phyloP scores from a whole-genome alignment of 2,888 invertebrate genomes.

The Apamea anceps region DNA sequence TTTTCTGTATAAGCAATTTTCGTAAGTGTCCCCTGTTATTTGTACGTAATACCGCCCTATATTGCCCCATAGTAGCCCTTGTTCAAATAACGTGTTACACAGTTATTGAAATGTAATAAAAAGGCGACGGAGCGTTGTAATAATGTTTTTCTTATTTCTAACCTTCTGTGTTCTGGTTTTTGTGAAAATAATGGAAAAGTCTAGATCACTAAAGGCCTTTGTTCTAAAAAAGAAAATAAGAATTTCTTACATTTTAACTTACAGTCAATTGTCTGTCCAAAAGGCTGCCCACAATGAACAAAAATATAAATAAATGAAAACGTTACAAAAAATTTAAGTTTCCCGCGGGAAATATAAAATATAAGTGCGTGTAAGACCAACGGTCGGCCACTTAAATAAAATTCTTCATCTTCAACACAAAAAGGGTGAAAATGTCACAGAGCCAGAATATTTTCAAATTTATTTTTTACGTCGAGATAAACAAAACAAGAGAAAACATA shows the following conservation, averaged over 20 bases:
- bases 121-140: slow-evolving; percentile 69
- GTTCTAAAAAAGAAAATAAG: background rate
- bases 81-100: slow-evolving; percentile 79
- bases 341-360: slow-evolving; percentile 52
- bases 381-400: slow-evolving; percentile 42
- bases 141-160: slow-evolving; percentile 58
- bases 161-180: slow-evolving; percentile 1
- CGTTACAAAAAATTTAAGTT: slow-evolving; percentile 32
- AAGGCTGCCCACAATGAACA: slow-evolving; percentile 25
- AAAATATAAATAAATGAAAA: slow-evolving; percentile 42
- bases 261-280: slow-evolving; percentile 2
- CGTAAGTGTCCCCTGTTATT: slow-evolving; percentile 88
- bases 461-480: slow-evolving; percentile 59
- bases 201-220: slow-evolving; percentile 2
- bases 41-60: slow-evolving; percentile 80
- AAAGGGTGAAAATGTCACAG: slow-evolving; percentile 48
- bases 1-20: slow-evolving; percentile 90
- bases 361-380: slow-evolving; percentile 43
- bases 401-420: slow-evolving; percentile 49
- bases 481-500: slow-evolving; percentile 67
- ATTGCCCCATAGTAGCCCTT: slow-evolving; percentile 75
- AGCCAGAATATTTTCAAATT: slow-evolving; percentile 56
- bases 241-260: background rate
- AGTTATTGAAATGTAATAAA: slow-evolving; percentile 84
- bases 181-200: background rate